phyloP scores from a whole-genome alignment of 2,797 vertebrate species.

The Rachycentron canadum region DNA sequence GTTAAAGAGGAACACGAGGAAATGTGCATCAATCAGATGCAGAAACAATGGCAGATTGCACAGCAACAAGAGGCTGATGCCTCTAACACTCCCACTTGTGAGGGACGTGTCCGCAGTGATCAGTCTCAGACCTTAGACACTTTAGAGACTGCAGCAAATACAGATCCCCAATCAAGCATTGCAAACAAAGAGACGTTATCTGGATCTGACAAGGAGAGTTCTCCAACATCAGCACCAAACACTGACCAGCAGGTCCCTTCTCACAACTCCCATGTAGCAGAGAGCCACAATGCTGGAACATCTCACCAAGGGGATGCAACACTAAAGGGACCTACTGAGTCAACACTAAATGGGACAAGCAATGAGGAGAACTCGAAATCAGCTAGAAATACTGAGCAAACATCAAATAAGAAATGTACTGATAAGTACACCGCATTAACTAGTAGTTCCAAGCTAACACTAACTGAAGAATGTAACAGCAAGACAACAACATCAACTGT shows the following conservation, averaged over 20 bases:
- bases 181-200: conserved; percentile 3
- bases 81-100: conserved; percentile 11
- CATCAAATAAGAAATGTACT: background rate
- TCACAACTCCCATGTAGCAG: conserved; percentile 3
- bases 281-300: conserved; percentile 22
- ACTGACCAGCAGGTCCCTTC: conserved; percentile 14
- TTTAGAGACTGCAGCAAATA: background rate
- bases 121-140: conserved; percentile 12
- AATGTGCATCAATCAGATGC: conserved; percentile 44
- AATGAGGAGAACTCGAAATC: background rate
- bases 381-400: background rate
- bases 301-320: background rate
- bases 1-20: conserved; percentile 69
- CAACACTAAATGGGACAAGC: background rate
- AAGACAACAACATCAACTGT: background rate
- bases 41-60: conserved; percentile 5
- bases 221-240: conserved; percentile 2
- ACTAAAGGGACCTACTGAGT: background rate
- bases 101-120: background rate
- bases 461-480: background rate
- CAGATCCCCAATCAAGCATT: conserved; percentile 8
- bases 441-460: background rate
- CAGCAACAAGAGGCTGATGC: conserved; percentile 3
- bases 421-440: background rate
- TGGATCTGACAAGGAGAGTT: conserved; percentile 9